A percentile compares a stretch with the other conserved stretches of the same genome.
Evolutionary conservation across 2,888 invertebrate species (phyloP).

Genomic region (Mactromeris polynyma): DNA sequence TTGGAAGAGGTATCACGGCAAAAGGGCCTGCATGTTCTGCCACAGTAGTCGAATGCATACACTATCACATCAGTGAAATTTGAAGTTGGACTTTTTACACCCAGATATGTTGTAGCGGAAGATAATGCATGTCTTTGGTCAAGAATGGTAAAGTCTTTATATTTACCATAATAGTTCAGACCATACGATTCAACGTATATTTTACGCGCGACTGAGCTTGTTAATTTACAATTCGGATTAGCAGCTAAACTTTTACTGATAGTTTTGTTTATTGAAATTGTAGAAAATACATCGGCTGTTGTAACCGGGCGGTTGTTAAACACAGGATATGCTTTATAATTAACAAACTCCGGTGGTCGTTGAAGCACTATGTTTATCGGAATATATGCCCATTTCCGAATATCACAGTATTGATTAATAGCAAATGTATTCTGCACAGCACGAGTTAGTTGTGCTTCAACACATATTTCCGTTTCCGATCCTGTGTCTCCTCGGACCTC

Average conservation of each 20-base stretch:
- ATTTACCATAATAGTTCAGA: constrained; percentile 69
- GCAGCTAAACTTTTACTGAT: constrained; percentile 53
- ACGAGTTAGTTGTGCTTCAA: constrained; percentile 56
- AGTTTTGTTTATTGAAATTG: constrained; percentile 56
- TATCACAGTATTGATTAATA: constrained; percentile 68
- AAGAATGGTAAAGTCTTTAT: constrained; percentile 68
- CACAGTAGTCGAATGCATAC: constrained; percentile 68
- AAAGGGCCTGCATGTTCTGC: constrained; percentile 66
- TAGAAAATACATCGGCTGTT: constrained; percentile 61
- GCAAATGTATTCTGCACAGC: constrained; percentile 68
- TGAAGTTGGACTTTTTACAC: constrained; percentile 68
- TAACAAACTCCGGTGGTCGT: constrained; percentile 64
- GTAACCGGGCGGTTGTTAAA: constrained; percentile 58
- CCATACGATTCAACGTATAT: constrained; percentile 69
- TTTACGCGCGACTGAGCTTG: constrained; percentile 63
- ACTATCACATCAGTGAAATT: constrained; percentile 68
- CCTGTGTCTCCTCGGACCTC: constrained; percentile 45
- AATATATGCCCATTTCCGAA: constrained; percentile 66
- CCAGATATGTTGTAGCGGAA: constrained; percentile 62
- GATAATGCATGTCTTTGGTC: constrained; percentile 70
- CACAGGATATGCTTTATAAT: constrained; percentile 67
- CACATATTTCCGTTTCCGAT: constrained; percentile 51
- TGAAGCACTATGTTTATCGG: constrained; percentile 66
- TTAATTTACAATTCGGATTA: constrained; percentile 62
- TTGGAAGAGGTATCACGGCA: constrained; percentile 51